Conservation (phyloP, 2,888 invertebrate species). For the Meiosimyza decipiens region DNA sequence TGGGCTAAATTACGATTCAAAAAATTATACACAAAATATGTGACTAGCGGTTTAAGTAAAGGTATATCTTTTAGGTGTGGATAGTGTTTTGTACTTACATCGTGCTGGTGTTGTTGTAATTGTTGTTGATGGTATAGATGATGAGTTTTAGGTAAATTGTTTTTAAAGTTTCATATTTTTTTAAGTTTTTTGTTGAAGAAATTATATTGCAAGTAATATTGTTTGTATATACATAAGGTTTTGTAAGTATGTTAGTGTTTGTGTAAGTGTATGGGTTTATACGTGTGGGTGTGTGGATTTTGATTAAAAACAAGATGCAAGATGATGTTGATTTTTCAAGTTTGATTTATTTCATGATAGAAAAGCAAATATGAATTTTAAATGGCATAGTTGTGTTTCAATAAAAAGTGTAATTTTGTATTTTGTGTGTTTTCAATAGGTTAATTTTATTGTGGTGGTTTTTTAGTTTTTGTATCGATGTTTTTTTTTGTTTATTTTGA, state of each 20-base stretch:
- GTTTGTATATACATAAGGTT: not conserved
- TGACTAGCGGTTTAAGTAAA: slow-evolving; percentile 10
- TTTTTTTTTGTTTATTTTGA: slow-evolving; percentile 36
- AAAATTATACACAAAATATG: not conserved
- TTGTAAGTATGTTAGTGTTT: slow-evolving; percentile 11
- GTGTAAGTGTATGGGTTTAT: slow-evolving; percentile 7
- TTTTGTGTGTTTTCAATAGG: slow-evolving; percentile 1
- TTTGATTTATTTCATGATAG: not conserved
- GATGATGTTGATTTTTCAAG: slow-evolving; percentile 8
- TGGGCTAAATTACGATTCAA: not conserved
- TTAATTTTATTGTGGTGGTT: slow-evolving; percentile 19
- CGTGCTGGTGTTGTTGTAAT: slow-evolving; percentile 65
- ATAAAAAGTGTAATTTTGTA: slow-evolving; percentile 19
- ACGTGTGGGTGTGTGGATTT: slow-evolving; percentile 2
- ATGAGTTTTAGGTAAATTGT: slow-evolving; percentile 1
- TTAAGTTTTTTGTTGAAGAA: slow-evolving; percentile 26
- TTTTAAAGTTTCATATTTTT: slow-evolving; percentile 18
- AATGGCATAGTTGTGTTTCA: slow-evolving; percentile 23
- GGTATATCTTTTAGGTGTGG: slow-evolving; percentile 47
- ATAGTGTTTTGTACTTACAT: slow-evolving; percentile 66
- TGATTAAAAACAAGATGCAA: not conserved
- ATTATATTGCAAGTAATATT: not conserved
- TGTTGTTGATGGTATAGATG: slow-evolving; percentile 51
- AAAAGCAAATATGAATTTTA: not conserved
- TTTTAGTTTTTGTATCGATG: slow-evolving; percentile 39